phyloP scores from a whole-genome alignment of 2,113 vertebrate species.

The Vulpes ferrilata region DNA sequence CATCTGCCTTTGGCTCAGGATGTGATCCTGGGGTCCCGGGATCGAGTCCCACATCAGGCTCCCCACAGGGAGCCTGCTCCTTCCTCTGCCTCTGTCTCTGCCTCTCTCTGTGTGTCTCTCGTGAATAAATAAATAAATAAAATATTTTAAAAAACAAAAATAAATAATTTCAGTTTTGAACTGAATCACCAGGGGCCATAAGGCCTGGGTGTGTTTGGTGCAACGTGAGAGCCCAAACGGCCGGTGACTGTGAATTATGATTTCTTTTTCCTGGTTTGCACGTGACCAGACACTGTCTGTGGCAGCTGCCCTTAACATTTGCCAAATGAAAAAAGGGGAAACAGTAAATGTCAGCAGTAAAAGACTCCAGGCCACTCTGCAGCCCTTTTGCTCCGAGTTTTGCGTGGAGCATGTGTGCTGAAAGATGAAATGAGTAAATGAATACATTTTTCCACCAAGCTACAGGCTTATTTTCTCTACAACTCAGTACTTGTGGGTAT shows the following conservation, averaged over 20 bases:
- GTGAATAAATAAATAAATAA: too few species aligned
- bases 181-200: not conserved
- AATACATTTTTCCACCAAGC: not conserved
- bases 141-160: too few species aligned
- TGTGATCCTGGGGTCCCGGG: too few species aligned
- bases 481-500: not conserved
- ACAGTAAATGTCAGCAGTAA: slow-evolving; percentile 49
- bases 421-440: not conserved
- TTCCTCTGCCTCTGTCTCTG: too few species aligned
- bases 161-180: slow-evolving; percentile 25
- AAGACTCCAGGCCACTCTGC: not conserved
- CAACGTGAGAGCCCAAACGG: not conserved
- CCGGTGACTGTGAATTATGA: not conserved
- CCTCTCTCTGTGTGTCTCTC: too few species aligned
- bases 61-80: too few species aligned
- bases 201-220: not conserved
- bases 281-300: not conserved
- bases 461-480: not conserved
- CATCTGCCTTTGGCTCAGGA: too few species aligned
- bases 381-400: slow-evolving; percentile 1
- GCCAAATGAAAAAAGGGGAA: slow-evolving; percentile 16
- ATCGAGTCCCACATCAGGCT: too few species aligned
- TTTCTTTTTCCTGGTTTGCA: slow-evolving; percentile 24
- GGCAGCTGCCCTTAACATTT: slow-evolving; percentile 55
- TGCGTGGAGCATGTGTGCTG: not conserved